Conservation (phyloP, 2,797 vertebrate species). For the Nannoperca australis region DNA sequence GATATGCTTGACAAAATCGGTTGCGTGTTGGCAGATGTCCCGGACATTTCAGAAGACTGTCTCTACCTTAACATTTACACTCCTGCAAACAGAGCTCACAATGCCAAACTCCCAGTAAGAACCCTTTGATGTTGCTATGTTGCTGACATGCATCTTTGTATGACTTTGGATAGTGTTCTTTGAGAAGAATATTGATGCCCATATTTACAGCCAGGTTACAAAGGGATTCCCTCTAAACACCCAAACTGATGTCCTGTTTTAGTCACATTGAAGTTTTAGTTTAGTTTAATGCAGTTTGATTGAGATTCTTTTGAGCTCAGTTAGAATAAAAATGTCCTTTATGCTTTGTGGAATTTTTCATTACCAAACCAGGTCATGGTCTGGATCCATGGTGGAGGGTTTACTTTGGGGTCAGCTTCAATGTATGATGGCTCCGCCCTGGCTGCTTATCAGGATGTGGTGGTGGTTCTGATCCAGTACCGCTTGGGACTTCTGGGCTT, state of each 20-base stretch:
- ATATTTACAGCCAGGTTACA: not conserved
- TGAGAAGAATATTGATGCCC: not conserved
- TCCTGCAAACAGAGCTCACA: constrained; percentile 70
- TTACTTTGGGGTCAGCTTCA: constrained; percentile 73
- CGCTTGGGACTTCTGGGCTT: constrained; percentile 87
- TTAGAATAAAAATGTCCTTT: not conserved
- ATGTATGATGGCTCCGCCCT: constrained; percentile 82
- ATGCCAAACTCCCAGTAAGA: constrained; percentile 80
- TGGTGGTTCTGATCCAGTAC: constrained; percentile 89
- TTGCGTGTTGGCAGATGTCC: fast-evolving
- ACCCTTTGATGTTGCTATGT: not conserved
- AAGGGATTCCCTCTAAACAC: not conserved
- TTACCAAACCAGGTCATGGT: constrained; percentile 86
- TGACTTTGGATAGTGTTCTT: not conserved
- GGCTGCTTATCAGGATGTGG: constrained; percentile 84
- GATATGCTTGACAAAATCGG: fast-evolving
- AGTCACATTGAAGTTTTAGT: not conserved
- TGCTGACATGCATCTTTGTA: not conserved
- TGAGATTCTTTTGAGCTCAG: not conserved
- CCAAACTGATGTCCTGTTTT: not conserved
- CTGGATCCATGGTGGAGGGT: constrained; percentile 87
- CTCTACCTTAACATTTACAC: constrained; percentile 87
- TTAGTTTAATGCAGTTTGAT: not conserved
- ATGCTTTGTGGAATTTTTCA: not conserved
- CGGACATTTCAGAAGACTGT: constrained; percentile 85